Evolutionary conservation across 1,140 invertebrate genomes (phyloP), one percentile per base, ranked within the genome.

Genomic region (Potamilus streckersoni): DNA sequence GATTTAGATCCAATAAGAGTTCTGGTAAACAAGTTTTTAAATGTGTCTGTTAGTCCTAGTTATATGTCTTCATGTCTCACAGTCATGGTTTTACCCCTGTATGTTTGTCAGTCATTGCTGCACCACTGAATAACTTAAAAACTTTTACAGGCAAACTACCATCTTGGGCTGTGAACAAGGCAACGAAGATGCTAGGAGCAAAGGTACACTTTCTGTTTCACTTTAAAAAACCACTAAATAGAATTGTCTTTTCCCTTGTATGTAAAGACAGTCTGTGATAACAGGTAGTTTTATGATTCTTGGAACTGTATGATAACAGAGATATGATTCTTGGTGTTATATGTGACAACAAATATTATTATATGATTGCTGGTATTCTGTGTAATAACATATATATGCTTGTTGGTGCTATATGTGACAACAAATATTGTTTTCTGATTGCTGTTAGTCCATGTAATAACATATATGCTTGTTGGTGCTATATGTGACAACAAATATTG

Each of bases 81-180:
- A 49, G 38, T 49, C 38, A 49, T 49, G 38, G 38, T 49, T 73
- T 71, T 62, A 16, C 11, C 57, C 11, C 38, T 72, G 11, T 27
- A 20, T 31, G n/a, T 69, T 15, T 76, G 38, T 66, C 59, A 63
- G 64, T 75, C 19, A 31, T 55, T 60, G 64, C 56, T 56, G 64
- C 17, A 61, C 27, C n/a, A 68, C 66, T 19, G 31, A 20, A 69
- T 74, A 17, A 69, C 17, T 69, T 23, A 23, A 64, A 68, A 73
- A 62, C 70, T 65, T 73, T 79, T 85, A 11, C 73, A 91, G 91
- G 91, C 73, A 95, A 94, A 80, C 89, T 97, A 74, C 96, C 96
- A 16, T 93, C 94, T 15, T 97, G 96, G 96, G 90, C 96, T 63
- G 95, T 97, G 19, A 97, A 97, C 89, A 95, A 94, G 91, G 92